These are phyloP conservation scores for Poecilia latipinna DNA, from an alignment of 2,113 vertebrate genomes.

Conservation along the genomic window DNA sequence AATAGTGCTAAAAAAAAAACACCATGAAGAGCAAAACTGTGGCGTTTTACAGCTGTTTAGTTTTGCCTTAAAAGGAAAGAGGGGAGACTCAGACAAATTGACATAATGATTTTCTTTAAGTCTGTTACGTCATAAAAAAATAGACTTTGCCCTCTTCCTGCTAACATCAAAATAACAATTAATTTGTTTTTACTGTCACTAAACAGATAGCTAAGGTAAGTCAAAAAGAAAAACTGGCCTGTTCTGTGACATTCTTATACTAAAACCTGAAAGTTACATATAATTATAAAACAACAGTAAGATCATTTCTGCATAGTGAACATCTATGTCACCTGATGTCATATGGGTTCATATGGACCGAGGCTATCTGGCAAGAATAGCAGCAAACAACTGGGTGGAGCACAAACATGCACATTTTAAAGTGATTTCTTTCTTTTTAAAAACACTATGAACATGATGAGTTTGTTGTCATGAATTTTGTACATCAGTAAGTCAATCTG, in stretches of 20 bases:
- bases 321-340: not conserved
- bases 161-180: not conserved
- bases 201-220: not conserved
- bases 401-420: not conserved
- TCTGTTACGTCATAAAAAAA: not conserved
- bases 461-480: not conserved
- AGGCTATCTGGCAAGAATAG: not conserved
- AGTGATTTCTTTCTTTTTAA: not conserved
- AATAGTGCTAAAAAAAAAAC: too few relatives aligned
- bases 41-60: not conserved
- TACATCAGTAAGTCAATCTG: too few relatives aligned
- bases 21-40: not conserved
- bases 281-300: not conserved
- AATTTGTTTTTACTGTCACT: not conserved
- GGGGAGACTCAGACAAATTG: not conserved
- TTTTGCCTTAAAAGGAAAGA: not conserved
- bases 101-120: not conserved
- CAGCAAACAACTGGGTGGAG: not conserved
- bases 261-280: conserved; percentile 8
- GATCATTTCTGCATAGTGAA: not conserved
- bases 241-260: not conserved
- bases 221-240: not conserved
- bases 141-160: not conserved
- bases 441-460: not conserved
- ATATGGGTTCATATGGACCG: not conserved